These are phyloP conservation scores for Leuctra nigra DNA, from an alignment of 2,888 invertebrate genomes.

Conservation along the genomic window DNA sequence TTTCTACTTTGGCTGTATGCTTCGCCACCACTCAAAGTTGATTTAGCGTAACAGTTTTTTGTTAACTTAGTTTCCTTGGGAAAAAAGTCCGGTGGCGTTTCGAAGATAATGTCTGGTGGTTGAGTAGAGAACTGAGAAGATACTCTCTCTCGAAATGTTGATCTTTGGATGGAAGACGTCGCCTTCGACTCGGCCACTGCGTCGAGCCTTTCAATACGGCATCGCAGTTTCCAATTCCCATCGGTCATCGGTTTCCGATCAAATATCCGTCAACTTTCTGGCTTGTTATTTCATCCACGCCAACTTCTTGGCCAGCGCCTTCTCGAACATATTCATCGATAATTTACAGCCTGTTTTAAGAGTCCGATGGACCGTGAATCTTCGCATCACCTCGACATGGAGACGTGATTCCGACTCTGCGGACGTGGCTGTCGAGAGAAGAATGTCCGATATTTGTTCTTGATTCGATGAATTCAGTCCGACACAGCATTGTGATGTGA, in stretches of 20 bases:
- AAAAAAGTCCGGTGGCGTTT: slow-evolving; percentile 14
- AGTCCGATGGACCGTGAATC: slow-evolving; percentile 3
- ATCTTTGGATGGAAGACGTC: slow-evolving; percentile 5
- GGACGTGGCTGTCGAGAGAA: neutral
- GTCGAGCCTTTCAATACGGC: slow-evolving; percentile 16
- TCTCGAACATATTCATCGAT: slow-evolving; percentile 10
- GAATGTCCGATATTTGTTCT: neutral
- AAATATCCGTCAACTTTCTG: slow-evolving; percentile 16
- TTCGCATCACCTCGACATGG: slow-evolving; percentile 2
- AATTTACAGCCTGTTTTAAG: slow-evolving; percentile 4
- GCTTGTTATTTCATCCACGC: slow-evolving; percentile 15
- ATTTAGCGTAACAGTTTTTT: slow-evolving; percentile 18
- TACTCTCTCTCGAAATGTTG: slow-evolving; percentile 10
- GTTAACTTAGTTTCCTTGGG: slow-evolving; percentile 1
- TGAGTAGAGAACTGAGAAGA: neutral
- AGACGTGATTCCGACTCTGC: no score
- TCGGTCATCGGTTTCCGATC: slow-evolving; percentile 19
- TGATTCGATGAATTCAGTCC: neutral
- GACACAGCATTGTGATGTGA: neutral
- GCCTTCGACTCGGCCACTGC: neutral
- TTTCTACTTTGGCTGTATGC: slow-evolving; percentile 14
- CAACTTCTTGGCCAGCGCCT: neutral
- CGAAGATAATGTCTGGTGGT: slow-evolving; percentile 10
- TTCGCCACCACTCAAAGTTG: slow-evolving; percentile 13
- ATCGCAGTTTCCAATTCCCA: slow-evolving; percentile 16